Base-by-base conservation (phyloP, 2,888 invertebrate genomes). In the Euplexia lucipara region DNA sequence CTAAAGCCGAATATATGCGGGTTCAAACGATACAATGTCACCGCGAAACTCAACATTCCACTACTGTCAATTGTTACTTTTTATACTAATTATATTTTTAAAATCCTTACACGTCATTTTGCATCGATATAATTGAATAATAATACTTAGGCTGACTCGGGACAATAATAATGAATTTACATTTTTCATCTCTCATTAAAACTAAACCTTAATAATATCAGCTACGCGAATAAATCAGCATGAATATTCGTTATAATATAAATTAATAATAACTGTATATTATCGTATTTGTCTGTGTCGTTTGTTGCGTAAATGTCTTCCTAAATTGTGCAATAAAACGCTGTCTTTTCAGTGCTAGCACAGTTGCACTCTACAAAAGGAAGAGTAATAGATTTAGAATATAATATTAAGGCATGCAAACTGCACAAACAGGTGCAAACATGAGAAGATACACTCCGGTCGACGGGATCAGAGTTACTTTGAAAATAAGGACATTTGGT, bases 131-230 rank as follows among this genome's bases (percentile, higher is more conserved):
- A 86, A 84, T 85, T 83, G 77, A 87, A 83, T 84, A 88, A 86
- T 90, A 91, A 91, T 93, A 93, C 91, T 92, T 90, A 91, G 88
- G 86, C 88, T 92, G 92, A 92, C 89, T 91, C 85, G 83, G 80
- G 83, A 87, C 79, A 87, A 87, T 79, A 83, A 80, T 83, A 79
- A 84, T 82, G 83, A 82, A 86, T 83, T 82, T 83, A 78, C 77
- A 75, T 75, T 82, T 79, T 81, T 75, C 49, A 63, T 77, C 68
- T 71, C 82, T 83, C 66, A 83, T 89, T 88, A 85, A 79, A 90
- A 91, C 90, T 92, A 93, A 91, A 87, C 75, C 89, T 92, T 92
- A 92, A 89, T 86, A 88, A 90, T 91, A 91, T 88, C 86, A 89
- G 86, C 89, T 91, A 91, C 86, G 83, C 86, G 81, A 88, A 88